phyloP scores from a whole-genome alignment of 1,140 invertebrate species.

The Contarinia nasturtii region DNA sequence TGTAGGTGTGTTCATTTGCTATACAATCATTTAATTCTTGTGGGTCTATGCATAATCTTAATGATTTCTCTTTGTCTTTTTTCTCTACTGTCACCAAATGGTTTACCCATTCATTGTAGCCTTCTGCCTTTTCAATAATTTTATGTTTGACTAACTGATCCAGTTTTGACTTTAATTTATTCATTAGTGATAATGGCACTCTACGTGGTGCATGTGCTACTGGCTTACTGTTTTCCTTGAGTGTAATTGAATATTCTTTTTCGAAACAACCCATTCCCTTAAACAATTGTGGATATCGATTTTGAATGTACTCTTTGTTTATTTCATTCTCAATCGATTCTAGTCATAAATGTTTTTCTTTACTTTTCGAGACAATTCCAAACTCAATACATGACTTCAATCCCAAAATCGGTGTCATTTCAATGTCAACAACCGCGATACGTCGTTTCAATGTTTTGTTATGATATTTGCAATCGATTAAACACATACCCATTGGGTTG shows the following conservation, averaged over 20 bases:
- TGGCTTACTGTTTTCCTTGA: slow-evolving; percentile 4
- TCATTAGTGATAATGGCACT: slow-evolving; percentile 9
- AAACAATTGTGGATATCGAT: not conserved
- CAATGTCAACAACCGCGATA: not conserved
- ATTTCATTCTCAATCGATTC: not conserved
- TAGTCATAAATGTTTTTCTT: not conserved
- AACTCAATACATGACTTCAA: not conserved
- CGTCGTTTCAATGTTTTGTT: not conserved
- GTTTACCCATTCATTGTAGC: slow-evolving; percentile 19
- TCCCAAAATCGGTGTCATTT: not conserved
- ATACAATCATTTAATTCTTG: slow-evolving; percentile 13
- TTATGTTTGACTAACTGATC: slow-evolving; percentile 8
- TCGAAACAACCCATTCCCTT: slow-evolving; percentile 5
- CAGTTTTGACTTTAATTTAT: slow-evolving; percentile 10
- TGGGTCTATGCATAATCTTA: slow-evolving; percentile 23
- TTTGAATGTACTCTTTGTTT: not conserved
- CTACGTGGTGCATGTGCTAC: slow-evolving; percentile 7
- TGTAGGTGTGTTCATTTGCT: not conserved
- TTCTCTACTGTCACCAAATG: slow-evolving; percentile 22
- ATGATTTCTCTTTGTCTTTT: slow-evolving; percentile 7
- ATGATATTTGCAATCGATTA: not conserved
- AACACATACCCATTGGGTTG: not conserved
- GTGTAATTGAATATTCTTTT: not conserved
- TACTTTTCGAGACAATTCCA: not conserved
- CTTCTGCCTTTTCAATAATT: slow-evolving; percentile 14